phyloP scores from a whole-genome alignment of 2,797 vertebrate species.

The Vespertilio murinus region DNA sequence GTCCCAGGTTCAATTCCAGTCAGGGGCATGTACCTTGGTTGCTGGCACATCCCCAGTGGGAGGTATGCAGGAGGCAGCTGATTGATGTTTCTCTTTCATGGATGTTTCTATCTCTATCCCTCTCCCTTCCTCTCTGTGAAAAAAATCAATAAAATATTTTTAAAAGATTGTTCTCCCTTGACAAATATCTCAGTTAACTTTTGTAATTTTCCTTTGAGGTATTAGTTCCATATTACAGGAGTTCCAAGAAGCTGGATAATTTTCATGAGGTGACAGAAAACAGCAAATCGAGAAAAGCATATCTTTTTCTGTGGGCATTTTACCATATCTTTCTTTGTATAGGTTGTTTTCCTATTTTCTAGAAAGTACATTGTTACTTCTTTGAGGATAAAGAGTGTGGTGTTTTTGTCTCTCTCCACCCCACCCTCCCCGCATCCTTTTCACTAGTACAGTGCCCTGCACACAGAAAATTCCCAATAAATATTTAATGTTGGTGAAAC shows the following conservation, averaged over 20 bases:
- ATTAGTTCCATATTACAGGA: neutral
- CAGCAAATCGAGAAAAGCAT: neutral
- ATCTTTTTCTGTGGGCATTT: neutral
- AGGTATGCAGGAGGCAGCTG: no score
- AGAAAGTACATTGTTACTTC: conserved; percentile 7
- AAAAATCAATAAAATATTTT: no score
- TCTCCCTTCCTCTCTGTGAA: no score
- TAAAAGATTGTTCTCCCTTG: neutral
- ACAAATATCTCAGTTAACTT: neutral
- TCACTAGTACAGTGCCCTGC: neutral
- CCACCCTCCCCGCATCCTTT: neutral
- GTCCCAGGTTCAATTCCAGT: no score
- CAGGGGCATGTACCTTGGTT: no score
- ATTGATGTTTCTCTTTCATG: no score
- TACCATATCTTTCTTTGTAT: neutral
- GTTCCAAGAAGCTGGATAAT: neutral
- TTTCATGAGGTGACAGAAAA: neutral
- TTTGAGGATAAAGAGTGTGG: neutral
- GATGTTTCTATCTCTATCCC: no score
- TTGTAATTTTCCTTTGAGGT: neutral
- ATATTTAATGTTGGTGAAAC: conserved; percentile 67
- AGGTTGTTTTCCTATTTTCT: neutral
- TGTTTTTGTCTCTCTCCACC: neutral
- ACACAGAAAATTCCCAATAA: conserved; percentile 52
- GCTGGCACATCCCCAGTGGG: no score